phyloP scores from a whole-genome alignment of 1,140 invertebrate species.

The Stratiolaelaps scimitus region DNA sequence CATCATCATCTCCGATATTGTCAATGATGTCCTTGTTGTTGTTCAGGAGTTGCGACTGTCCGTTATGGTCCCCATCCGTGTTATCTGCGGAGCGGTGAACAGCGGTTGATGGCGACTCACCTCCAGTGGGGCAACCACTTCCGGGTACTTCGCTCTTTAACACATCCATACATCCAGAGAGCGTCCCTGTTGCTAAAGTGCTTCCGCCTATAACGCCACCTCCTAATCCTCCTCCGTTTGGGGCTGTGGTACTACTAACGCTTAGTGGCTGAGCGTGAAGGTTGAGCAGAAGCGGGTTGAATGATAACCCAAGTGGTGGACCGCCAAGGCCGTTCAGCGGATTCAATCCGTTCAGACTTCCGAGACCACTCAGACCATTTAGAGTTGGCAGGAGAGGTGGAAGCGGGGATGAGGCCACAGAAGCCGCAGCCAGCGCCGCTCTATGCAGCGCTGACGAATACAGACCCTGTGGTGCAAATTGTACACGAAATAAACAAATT shows the following conservation, averaged over 20 bases:
- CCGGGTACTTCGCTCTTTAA: too few relatives aligned
- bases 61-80: too few relatives aligned
- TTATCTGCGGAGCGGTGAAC: too few relatives aligned
- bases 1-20: neutral
- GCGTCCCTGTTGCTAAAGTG: too few relatives aligned
- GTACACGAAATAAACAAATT: too few relatives aligned
- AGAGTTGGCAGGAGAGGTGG: slow-evolving; percentile 1
- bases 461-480: neutral
- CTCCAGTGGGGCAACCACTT: too few relatives aligned
- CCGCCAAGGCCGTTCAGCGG: neutral
- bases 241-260: neutral
- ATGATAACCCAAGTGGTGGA: slow-evolving; percentile 4
- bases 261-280: slow-evolving; percentile 4
- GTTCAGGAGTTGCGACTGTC: too few relatives aligned
- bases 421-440: slow-evolving; percentile 14
- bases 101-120: too few relatives aligned
- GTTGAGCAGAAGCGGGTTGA: slow-evolving; percentile 24
- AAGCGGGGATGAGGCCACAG: slow-evolving; percentile 13
- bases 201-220: too few relatives aligned
- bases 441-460: slow-evolving; percentile 19
- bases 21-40: neutral
- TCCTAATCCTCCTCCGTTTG: too few relatives aligned
- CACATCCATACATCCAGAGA: too few relatives aligned
- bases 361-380: neutral
- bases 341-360: too few relatives aligned